Evolutionary conservation across 2,797 vertebrate genomes (phyloP).

Genomic region (Poecilia wingei): DNA sequence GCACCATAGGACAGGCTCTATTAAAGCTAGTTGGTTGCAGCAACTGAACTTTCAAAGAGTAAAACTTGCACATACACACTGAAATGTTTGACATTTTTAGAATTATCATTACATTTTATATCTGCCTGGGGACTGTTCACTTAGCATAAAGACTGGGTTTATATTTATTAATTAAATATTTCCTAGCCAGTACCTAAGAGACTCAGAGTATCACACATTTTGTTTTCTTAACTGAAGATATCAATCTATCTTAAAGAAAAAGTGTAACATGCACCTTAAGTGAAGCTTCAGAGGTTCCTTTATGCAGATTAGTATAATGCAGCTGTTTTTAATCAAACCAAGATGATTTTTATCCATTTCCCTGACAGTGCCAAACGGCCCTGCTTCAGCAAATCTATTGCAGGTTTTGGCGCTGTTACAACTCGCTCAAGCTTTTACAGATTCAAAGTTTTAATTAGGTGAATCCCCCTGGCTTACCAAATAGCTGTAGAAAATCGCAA

Average conservation of each 20-base stretch:
- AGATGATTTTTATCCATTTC: neutral
- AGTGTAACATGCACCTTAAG: neutral
- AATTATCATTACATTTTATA: constrained; percentile 1
- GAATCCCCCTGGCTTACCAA: neutral
- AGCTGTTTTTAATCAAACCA: neutral
- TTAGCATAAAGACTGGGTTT: constrained; percentile 22
- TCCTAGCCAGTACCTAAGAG: neutral
- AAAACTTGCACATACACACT: constrained; percentile 4
- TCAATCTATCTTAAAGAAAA: neutral
- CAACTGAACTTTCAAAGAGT: constrained; percentile 12
- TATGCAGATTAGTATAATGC: neutral
- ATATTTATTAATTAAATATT: neutral
- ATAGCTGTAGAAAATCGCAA: neutral
- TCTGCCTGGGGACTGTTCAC: neutral
- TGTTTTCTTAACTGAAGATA: neutral
- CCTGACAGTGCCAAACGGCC: neutral
- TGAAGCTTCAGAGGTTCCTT: neutral
- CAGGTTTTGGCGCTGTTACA: neutral
- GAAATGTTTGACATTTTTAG: constrained; percentile 39
- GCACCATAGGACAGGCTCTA: neutral
- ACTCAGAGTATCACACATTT: neutral
- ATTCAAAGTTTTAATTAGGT: neutral
- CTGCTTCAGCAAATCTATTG: neutral
- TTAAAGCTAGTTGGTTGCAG: constrained; percentile 9
- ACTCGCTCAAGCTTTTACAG: neutral